Evolutionary conservation across 2,113 vertebrate genomes (phyloP).

Genomic region (Ptilonorhynchus violaceus): DNA sequence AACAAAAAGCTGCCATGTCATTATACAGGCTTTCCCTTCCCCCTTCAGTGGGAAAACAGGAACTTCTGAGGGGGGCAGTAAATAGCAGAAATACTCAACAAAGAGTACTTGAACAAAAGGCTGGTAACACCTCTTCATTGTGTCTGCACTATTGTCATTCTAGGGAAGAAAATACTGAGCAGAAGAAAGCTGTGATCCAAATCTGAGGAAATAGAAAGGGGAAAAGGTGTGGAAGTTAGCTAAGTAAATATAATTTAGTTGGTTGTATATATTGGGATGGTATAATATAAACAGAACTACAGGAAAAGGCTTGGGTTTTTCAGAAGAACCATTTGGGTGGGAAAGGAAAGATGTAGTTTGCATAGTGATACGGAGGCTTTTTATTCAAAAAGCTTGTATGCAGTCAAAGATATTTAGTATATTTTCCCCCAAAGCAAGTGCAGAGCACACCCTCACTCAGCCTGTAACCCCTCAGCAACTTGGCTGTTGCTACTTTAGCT

Average conservation of each 20-base stretch:
- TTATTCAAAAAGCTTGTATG: not conserved
- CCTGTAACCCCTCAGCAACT: not conserved
- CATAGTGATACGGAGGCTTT: not conserved
- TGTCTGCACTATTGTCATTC: not conserved
- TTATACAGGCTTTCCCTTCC: not conserved
- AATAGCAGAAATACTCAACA: constrained; percentile 27
- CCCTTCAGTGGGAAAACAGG: constrained; percentile 36
- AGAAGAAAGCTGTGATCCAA: not conserved
- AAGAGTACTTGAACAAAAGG: not conserved
- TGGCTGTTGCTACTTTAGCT: not conserved
- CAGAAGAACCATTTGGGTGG: not conserved
- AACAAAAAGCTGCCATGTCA: not conserved
- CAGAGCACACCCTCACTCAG: not conserved
- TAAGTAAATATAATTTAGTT: constrained; percentile 13
- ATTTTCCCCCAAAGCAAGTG: not conserved
- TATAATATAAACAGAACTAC: constrained; percentile 1
- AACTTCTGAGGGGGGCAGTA: not conserved
- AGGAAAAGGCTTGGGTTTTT: not conserved
- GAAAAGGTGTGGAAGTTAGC: constrained; percentile 29
- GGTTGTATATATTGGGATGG: not conserved
- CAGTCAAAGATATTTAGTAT: not conserved
- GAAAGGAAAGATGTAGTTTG: not conserved
- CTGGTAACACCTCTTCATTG: constrained; percentile 22
- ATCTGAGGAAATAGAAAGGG: not conserved
- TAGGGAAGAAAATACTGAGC: not conserved